Evolutionary conservation across 1,140 invertebrate species (phyloP), one percentile per base, ranked within the genome.

Genomic region (Sycobia sp.): DNA sequence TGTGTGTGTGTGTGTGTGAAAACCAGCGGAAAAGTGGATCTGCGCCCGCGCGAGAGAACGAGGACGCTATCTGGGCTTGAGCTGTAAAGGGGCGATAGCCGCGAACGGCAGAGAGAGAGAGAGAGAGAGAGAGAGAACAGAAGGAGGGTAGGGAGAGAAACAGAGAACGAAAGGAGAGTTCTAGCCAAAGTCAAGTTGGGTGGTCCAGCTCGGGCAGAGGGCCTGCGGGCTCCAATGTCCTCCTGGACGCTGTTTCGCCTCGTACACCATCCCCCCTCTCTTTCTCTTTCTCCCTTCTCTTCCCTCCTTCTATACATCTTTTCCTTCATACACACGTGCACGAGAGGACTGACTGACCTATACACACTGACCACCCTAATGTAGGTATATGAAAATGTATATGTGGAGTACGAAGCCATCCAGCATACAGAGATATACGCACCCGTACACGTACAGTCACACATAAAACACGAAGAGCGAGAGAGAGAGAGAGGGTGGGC

Each of bases 161-260:
- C 25, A 50, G 43, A 47, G 46, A 51, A 29, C 53, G 62, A 64
- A 54, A 55, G 43, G 41, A 41, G 43, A 53, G 23, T 55, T 51
- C 46, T 46, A 53, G 55, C 68, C 53, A 59, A 59, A 66, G 56
- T 55, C 69, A 49, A 66, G 62, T 61, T 69, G 67, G 67, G 67
- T 71, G 67, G 67, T 69, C 69, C 67, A 56, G 62, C 34, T 62
- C 60, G 58, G 55, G 49, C 66, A 43, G 64, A 49, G 53, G 58
- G 34, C 66, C 69, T 70, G 64, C 65, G 66, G 67, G 67, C 67
- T 68, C 49, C 56, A 47, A 68, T 62, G 49, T 65, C 62, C 65
- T 65, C 60, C 53, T 50, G 43, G 60, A 44, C 56, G 27, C 36
- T 41, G 29, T 55, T 46, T 46, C 49, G 18, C 27, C 43, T 23